Percentiles rank a stretch among this genome's conserved stretches.
phyloP scores from a whole-genome alignment of 2,888 invertebrate genomes.

The Rhamphomyia laevipes region DNA sequence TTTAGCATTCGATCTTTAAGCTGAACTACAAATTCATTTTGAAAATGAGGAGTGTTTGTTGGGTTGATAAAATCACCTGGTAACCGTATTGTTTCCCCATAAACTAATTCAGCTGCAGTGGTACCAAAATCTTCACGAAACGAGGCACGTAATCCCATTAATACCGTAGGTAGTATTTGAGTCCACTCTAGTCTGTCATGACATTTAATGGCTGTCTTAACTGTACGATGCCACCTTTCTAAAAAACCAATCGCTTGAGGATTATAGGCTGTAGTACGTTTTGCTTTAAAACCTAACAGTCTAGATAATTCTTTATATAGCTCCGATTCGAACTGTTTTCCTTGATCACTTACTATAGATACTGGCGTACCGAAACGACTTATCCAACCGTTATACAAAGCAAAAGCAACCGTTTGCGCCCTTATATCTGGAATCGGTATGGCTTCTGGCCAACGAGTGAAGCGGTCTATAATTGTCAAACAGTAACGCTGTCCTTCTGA shows the following conservation, averaged over 20 bases:
- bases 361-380: neutral
- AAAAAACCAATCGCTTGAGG: constrained; percentile 8
- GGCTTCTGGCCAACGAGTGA: neutral
- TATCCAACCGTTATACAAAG: constrained; percentile 1
- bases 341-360: neutral
- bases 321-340: neutral
- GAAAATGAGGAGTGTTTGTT: neutral
- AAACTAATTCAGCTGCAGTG: constrained; percentile 22
- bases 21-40: too few species aligned
- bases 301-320: constrained; percentile 2
- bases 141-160: constrained; percentile 23
- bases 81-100: constrained; percentile 19
- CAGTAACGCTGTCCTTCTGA: neutral
- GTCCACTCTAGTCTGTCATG: constrained; percentile 1
- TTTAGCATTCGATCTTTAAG: too few species aligned
- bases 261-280: constrained; percentile 2
- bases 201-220: constrained; percentile 5
- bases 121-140: constrained; percentile 20
- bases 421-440: neutral
- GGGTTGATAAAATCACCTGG: constrained; percentile 13
- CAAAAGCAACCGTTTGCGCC: neutral
- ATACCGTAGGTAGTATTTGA: constrained; percentile 21
- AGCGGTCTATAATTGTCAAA: neutral
- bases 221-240: constrained; percentile 16
- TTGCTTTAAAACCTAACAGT: neutral